Percentiles rank a stretch among this genome's conserved stretches.
Evolutionary conservation across 92 coral and sea anemone genomes (phyloP).

Genomic region (Heteractis magnifica): DNA sequence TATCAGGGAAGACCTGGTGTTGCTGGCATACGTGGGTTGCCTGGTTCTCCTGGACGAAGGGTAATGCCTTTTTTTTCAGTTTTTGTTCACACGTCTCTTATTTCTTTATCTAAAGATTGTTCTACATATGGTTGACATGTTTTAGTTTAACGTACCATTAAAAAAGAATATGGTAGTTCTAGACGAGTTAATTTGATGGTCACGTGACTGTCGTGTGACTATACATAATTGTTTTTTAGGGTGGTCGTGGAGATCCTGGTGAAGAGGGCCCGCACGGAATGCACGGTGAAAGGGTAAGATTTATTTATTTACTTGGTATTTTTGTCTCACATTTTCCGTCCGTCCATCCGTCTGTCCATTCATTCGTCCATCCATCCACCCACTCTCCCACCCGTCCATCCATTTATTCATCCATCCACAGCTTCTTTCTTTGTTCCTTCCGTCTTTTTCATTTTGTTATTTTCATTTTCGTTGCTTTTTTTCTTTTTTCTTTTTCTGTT

Average conservation of each 20-base stretch:
- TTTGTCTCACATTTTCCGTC: too few species aligned
- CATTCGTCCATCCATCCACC: background rate
- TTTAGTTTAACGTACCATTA: too few species aligned
- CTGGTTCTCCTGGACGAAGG: slow-evolving; percentile 56
- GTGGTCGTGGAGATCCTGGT: slow-evolving; percentile 52
- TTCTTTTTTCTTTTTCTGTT: background rate
- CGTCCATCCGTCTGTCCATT: background rate
- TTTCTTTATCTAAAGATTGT: too few species aligned
- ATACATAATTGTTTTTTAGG: slow-evolving; percentile 16
- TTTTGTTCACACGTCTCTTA: background rate
- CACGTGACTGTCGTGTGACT: background rate
- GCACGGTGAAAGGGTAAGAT: slow-evolving; percentile 46
- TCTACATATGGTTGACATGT: too few species aligned
- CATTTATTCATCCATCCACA: background rate
- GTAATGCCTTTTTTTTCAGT: slow-evolving; percentile 13
- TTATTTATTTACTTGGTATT: background rate
- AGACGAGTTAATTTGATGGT: background rate
- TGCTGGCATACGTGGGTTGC: slow-evolving; percentile 36
- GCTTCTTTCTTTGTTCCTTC: background rate
- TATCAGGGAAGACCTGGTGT: slow-evolving; percentile 46
- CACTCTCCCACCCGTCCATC: background rate
- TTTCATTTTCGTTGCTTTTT: background rate
- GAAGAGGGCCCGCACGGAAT: slow-evolving; percentile 43
- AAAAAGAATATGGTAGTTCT: too few species aligned
- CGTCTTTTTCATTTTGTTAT: background rate